Base-by-base conservation (phyloP, 2,888 invertebrate genomes). In the Mamestra brassicae region DNA sequence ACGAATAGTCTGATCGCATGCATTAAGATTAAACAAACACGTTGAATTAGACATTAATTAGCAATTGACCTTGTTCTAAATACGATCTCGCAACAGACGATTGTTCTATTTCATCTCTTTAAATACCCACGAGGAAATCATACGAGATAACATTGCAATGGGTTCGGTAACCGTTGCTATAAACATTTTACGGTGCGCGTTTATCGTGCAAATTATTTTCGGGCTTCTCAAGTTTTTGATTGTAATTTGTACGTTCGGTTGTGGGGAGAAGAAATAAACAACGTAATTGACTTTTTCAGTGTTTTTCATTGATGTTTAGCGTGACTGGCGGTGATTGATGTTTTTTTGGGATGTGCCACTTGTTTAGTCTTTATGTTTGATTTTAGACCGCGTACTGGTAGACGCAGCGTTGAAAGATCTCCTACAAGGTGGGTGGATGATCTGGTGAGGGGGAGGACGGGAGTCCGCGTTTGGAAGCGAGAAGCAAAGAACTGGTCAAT, bases 21-120 rank as follows among this genome's bases (percentile, higher is more conserved):
- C 55, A 50, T 54, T 58, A 58, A 80, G 66, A 74, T 84, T 70
- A 80, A 71, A 80, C 76, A 69, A 69, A 75, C 72, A 69, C 72
- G 74, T 77, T 72, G 63, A 72, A 69, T 77, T 64, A 74, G 78
- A 84, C 71, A 71, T 83, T 78, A 64, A 85, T 87, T 75, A 58
- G 76, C 66, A 42, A 78, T 67, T 76, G 84, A 87, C 84, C 87
- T 87, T 87, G 86, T 83, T 84, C 81, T 76, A 68, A 50, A 76
- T 85, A 74, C 73, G 78, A 83, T 84, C 80, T 76, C 69, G 72
- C 80, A 85, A 79, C 68, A 61, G 66, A 74, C 71, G 71, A 85
- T 78, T 80, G 78, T 83, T 85, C 71, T 62, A 65, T 74, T 68
- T 71, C 73, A 71, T 80, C 60, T 82, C 76, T 71, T 83, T 70